Evolutionary conservation across 2,888 invertebrate genomes (phyloP), one percentile per base, ranked within the genome.

Genomic region (Synergus gifuensis): DNA sequence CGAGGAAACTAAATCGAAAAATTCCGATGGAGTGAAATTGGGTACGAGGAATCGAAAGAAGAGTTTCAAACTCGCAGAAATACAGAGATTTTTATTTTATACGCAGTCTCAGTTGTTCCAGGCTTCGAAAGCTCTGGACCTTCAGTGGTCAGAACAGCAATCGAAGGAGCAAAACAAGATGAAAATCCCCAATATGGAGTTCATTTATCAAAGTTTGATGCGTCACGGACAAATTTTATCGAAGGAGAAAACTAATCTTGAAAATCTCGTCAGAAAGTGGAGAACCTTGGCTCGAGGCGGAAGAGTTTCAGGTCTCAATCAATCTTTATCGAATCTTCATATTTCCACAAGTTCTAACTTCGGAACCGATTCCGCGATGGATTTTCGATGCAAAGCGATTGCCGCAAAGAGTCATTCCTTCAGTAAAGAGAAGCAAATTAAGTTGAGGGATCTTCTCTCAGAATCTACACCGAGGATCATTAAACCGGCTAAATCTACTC

Each of bases 201-300:
- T 95, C 46, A 94, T 97, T 11, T 98, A 97, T 92, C 96, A 97
- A 87, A 95, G 96, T 0, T 93, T 98, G 88, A 95, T 96, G 44
- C 95, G 94, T 81, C 96, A 97, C 83, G 95, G 95, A 85, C 96
- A 96, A 83, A 94, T 95, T 81, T 93, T 95, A 40, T 93, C 92
- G 81, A 94, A 93, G 78, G 96, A 95, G 88, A 94, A 93, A 78
- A 82, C 64, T 22, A 87, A 84, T 9, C 1, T 92, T 11, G 87
- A 90, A 11, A 64, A 83, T 0, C 79, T 89, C 18, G 76, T 85
- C 12, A 90, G 87, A 36, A 89, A 87, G 76, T 89, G 90, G 87
- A 91, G 87, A 40, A 62, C 82, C 11, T 73, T 90, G 3, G 83
- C 81, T 16, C 88, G 88, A 9, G 84, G 81, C 3, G 83, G 78